Evolutionary conservation across 2,888 invertebrate genomes (phyloP), one percentile per base, ranked within the genome.

Genomic region (Aleiodes leptofemur): DNA sequence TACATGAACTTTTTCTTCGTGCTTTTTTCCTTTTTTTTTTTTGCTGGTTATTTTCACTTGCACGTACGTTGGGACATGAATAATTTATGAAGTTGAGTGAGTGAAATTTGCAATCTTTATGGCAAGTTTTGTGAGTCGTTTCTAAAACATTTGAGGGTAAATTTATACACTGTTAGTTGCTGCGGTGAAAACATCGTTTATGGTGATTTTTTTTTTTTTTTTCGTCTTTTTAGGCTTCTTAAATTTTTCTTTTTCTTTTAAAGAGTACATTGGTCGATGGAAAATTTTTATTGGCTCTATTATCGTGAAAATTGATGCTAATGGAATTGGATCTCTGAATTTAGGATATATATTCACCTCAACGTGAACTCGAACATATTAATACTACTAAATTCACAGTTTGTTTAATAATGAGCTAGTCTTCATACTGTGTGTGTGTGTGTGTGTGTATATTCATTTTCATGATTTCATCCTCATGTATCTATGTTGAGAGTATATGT

Each of bases 21-120:
- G 34, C 34, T 73, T 38, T 76, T 78, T 59, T 69, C 64, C 51
- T 76, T 78, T 59, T 69, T 69, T 71, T 71, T 31, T 66, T 61
- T 61, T 61, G 56, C 66, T 66, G 70, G 50, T 72, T 50, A 48
- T 69, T 68, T 38, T 74, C 69, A 31, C 43, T 56, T 55, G 70
- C 61, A 70, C 72, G 69, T 72, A 59, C 59, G 68, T 3, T 13
- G 14, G 11, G 48, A 70, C 66, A 70, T 74, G 71, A 74, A 74
- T 74, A 64, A 74, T 74, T 74, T 48, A 74, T 66, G 14, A 14
- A 16, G 51, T 23, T 16, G 48, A n/a, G 31, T 34, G 31, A 69
- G 73, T 73, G 23, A 73, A 73, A 68, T 68, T 72, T 61, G 61
- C 72, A 50, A 72, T 72, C 51, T 34, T 59, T 50, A 34, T 50